These are phyloP conservation scores for Fissipunctia ypsillon DNA, from an alignment of 2,888 invertebrate species.

Conservation along the genomic window DNA sequence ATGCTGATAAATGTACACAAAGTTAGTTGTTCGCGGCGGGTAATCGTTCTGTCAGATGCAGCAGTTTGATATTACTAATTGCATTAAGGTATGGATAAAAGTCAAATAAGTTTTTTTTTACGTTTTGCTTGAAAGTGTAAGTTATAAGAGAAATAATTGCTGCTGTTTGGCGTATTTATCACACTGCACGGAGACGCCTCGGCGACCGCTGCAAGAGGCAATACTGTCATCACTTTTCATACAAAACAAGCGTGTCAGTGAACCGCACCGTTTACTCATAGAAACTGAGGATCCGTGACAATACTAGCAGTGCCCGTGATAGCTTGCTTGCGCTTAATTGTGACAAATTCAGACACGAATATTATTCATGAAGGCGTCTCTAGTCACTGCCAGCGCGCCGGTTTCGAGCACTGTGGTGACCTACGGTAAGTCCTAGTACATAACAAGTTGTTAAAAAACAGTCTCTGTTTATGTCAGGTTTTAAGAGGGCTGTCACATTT, in stretches of 20 bases:
- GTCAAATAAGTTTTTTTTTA: background rate
- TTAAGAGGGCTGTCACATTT: too few relatives aligned
- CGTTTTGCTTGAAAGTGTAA: background rate
- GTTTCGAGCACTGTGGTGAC: too few relatives aligned
- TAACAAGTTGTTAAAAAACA: background rate
- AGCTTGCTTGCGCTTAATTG: background rate
- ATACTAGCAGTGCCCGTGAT: background rate
- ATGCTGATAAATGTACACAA: conserved; percentile 37
- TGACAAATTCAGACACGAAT: background rate
- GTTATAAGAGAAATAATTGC: background rate
- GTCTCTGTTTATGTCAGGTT: background rate
- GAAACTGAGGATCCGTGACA: background rate
- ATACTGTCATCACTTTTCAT: background rate
- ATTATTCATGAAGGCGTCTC: background rate
- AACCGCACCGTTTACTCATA: background rate
- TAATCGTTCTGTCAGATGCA: conserved; percentile 37
- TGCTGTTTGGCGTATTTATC: background rate
- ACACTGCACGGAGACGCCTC: background rate
- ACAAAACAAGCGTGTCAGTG: background rate
- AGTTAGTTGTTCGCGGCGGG: conserved; percentile 34
- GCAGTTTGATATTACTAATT: conserved; percentile 26
- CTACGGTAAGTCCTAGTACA: too few relatives aligned
- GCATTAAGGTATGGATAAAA: background rate
- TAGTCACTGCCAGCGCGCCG: background rate
- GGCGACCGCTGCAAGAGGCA: too few relatives aligned